Evolutionary conservation across 2,888 invertebrate species (phyloP).

Genomic region (Iselma pallidipennis): DNA sequence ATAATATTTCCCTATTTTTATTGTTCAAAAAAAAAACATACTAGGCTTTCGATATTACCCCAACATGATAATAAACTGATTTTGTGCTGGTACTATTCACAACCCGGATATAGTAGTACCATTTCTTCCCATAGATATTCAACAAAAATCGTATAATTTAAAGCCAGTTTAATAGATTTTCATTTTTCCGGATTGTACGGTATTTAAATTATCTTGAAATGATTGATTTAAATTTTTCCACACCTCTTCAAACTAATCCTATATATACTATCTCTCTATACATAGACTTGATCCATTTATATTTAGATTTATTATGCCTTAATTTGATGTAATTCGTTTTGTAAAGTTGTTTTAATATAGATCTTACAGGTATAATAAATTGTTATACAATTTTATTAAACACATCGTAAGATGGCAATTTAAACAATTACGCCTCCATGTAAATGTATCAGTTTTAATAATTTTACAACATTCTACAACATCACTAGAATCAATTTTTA

Average conservation of each 20-base stretch:
- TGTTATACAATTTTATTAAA: conserved; percentile 14
- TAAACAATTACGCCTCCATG: conserved; percentile 18
- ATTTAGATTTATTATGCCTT: background rate
- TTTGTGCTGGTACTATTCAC: too few species aligned
- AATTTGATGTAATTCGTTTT: conserved; percentile 2
- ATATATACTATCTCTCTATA: too few species aligned
- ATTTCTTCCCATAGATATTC: too few species aligned
- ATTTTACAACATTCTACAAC: background rate
- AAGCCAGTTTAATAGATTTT: background rate
- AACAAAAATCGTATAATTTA: too few species aligned
- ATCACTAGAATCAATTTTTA: conserved; percentile 2
- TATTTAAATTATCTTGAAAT: background rate
- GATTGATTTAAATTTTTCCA: conserved; percentile 2
- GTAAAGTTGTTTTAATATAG: conserved; percentile 13
- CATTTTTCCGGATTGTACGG: background rate
- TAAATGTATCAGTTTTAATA: conserved; percentile 13
- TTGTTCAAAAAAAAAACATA: background rate
- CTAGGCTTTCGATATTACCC: background rate
- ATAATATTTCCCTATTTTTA: background rate
- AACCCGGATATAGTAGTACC: too few species aligned
- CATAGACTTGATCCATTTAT: conserved; percentile 1
- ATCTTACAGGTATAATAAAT: conserved; percentile 13
- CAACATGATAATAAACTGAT: background rate
- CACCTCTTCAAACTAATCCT: background rate
- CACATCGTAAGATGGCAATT: conserved; percentile 16